Evolutionary conservation across 2,888 invertebrate species (phyloP).

Genomic region (Eupsilia transversa): DNA sequence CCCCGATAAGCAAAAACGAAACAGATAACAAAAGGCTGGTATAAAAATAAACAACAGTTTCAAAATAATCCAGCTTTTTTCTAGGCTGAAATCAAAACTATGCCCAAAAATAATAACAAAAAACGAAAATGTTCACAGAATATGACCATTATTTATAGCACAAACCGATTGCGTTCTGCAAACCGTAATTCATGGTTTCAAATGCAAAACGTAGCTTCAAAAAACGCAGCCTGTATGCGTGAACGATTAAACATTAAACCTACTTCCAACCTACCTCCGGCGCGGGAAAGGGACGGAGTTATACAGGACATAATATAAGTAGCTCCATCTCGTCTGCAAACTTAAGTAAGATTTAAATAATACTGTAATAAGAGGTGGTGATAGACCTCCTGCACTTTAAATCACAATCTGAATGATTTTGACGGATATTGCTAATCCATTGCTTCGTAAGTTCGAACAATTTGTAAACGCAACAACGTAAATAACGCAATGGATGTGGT

Average conservation of each 20-base stretch:
- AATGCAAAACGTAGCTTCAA: constrained; percentile 21
- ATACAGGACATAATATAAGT: not conserved
- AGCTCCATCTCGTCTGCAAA: no score
- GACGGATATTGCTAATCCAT: no score
- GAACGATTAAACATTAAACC: not conserved
- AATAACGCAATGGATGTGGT: no score
- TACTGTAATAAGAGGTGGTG: no score
- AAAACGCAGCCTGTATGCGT: not conserved
- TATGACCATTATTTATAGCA: constrained; percentile 21
- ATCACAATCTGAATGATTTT: no score
- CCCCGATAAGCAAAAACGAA: not conserved
- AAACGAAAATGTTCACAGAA: constrained; percentile 15
- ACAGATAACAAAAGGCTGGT: not conserved
- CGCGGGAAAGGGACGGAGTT: not conserved
- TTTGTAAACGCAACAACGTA: no score
- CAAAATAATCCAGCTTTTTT: not conserved
- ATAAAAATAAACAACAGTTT: not conserved
- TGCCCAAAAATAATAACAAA: constrained; percentile 12
- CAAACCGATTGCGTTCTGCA: constrained; percentile 2
- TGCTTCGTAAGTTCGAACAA: no score
- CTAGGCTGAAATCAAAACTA: constrained; percentile 18
- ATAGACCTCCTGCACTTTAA: no score
- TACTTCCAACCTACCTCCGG: not conserved
- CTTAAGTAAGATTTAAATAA: no score
- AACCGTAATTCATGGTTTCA: constrained; percentile 16